A percentile compares a stretch with the other conserved stretches of the same genome.
These are phyloP conservation scores for Ecliptopera silaceata DNA, from an alignment of 2,888 invertebrate species.

Conservation along the genomic window DNA sequence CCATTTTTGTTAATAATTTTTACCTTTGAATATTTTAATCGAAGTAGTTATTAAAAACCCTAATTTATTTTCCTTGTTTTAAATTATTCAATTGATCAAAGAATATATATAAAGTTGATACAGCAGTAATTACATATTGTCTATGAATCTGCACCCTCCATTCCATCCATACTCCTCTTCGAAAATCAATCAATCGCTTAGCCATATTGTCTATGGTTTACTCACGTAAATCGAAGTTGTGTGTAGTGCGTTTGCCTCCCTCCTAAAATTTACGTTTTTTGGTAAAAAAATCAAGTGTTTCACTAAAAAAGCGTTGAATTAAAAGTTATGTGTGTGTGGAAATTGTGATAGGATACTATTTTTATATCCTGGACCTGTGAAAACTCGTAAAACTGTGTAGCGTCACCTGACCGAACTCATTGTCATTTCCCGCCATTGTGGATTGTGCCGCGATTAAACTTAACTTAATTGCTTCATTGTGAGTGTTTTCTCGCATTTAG, in stretches of 20 bases:
- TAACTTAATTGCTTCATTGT: slow-evolving; percentile 49
- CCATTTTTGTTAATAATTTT: too few relatives aligned
- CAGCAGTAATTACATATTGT: too few relatives aligned
- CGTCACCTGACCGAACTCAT: slow-evolving; percentile 82
- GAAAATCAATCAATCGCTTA: slow-evolving; percentile 4
- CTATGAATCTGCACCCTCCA: too few relatives aligned
- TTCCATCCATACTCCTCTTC: background rate
- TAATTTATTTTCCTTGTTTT: too few relatives aligned
- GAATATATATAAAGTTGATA: too few relatives aligned
- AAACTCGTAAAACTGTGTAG: slow-evolving; percentile 63
- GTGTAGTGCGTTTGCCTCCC: slow-evolving; percentile 73
- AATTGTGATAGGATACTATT: slow-evolving; percentile 50
- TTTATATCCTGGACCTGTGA: slow-evolving; percentile 43
- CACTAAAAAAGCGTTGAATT: slow-evolving; percentile 41
- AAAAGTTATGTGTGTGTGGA: slow-evolving; percentile 38
- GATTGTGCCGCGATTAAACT: slow-evolving; percentile 59
- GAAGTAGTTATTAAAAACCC: too few relatives aligned
- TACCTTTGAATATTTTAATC: too few relatives aligned
- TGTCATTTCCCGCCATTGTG: slow-evolving; percentile 84
- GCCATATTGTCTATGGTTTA: slow-evolving; percentile 55
- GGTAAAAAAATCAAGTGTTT: slow-evolving; percentile 48
- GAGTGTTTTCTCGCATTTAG: slow-evolving; percentile 47
- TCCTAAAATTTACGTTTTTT: slow-evolving; percentile 70
- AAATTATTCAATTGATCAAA: too few relatives aligned
- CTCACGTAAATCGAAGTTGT: slow-evolving; percentile 65